Percentiles rank a stretch among this genome's conserved stretches.
phyloP scores from a whole-genome alignment of 2,113 vertebrate genomes.

The Gobiocypris rarus region DNA sequence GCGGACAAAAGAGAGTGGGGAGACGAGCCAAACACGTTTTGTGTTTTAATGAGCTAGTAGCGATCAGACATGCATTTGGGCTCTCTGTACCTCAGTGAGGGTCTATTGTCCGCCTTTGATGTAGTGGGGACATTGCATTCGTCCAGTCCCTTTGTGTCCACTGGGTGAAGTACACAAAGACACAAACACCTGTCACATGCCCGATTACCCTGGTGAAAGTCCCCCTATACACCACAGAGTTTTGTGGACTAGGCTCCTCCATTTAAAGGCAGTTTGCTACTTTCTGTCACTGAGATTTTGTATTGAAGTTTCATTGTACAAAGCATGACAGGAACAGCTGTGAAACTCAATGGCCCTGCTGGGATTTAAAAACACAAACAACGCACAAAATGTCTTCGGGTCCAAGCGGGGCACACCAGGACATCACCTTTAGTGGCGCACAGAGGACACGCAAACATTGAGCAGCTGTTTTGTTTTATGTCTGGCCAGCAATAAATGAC shows the following conservation, averaged over 20 bases:
- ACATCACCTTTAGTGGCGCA: constrained; percentile 62
- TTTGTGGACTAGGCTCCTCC: background rate
- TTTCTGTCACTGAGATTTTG: constrained; percentile 15
- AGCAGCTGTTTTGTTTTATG: constrained; percentile 74
- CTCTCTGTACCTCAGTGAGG: constrained; percentile 52
- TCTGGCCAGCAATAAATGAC: constrained; percentile 48
- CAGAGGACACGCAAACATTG: constrained; percentile 73
- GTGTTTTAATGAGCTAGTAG: constrained; percentile 65
- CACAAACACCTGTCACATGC: constrained; percentile 57
- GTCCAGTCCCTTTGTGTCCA: constrained; percentile 15
- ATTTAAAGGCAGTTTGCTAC: constrained; percentile 51
- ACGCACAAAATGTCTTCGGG: constrained; percentile 63
- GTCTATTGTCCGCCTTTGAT: constrained; percentile 51
- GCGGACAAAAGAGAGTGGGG: constrained; percentile 62
- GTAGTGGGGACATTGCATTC: constrained; percentile 46
- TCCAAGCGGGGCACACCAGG: constrained; percentile 70
- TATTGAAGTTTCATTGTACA: constrained; percentile 63
- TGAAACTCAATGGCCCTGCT: constrained; percentile 67
- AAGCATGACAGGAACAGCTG: constrained; percentile 74
- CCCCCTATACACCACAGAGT: constrained; percentile 6
- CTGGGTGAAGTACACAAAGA: constrained; percentile 42
- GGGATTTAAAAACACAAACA: constrained; percentile 79
- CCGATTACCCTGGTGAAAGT: constrained; percentile 24
- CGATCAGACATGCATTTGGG: constrained; percentile 64
- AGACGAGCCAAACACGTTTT: constrained; percentile 60